Evolutionary conservation across 2,797 vertebrate genomes (phyloP), one percentile per base, ranked within the genome.

Genomic region (Ctenosaura bakeri): DNA sequence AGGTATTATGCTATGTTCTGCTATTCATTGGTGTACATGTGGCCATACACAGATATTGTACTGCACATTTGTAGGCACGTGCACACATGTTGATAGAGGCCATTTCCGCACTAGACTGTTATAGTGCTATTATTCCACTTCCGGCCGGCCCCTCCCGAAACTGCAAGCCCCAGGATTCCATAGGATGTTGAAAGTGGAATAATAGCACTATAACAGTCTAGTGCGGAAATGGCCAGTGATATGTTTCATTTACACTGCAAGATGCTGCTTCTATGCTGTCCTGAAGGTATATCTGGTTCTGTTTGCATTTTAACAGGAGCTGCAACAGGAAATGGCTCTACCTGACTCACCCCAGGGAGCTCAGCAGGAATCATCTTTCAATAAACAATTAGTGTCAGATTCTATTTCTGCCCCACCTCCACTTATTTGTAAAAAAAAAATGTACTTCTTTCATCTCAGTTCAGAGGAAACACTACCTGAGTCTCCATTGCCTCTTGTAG

Each of bases 291-390:
- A 24, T 42, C 24, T 76, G 42, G 74, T 38, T 79, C 64, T 80
- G 74, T 79, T 85, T 85, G 74, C 52, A 78, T 87, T 80, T 76
- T 69, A 52, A 38, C 77, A 80, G 77, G 78, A 80, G 86, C 86
- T 52, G 24, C 46, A 80, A 86, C 50, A 90, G 83, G 89, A 90
- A 85, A 59, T 26, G 50, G 26, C 88, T 8, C 14, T 32, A 62
- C 38, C 9, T 85, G 83, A 89, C 59, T 79, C 83, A 89, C 46
- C 2, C 56, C 62, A n/a, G 35, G 42, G 56, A 85, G 16, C 16
- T 32, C 46, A 42, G 74, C 26, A 85, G 73, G 59, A 35, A 86
- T 90, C 89, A 29, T 59, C 64, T 90, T 90, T 86, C 86, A 88
- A 69, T 71, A 62, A 69, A 88, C 86, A 81, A 69, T 54, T 88